Evolutionary conservation across 2,797 vertebrate species (phyloP), one percentile per base, ranked within the genome.

Genomic region (Syndactyla subalaris): DNA sequence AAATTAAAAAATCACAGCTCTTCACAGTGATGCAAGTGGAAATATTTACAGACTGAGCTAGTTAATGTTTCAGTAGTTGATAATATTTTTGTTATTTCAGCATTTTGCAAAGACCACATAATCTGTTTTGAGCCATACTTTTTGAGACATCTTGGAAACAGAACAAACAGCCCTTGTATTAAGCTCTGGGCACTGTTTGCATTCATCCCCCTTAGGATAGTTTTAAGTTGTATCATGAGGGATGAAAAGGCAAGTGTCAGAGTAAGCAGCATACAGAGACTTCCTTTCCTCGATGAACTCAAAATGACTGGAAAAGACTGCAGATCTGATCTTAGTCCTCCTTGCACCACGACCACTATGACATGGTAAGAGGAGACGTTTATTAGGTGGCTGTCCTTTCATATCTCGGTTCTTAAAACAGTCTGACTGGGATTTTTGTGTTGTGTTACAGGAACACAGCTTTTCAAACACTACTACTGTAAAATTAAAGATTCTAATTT

Each of bases 81-180:
- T 90, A 79, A 77, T 85, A 84, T 84, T 91, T 95, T 74, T 81
- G 39, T 62, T 94, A 52, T 67, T 94, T 90, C 32, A 52, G 12
- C 57, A 36, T 23, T 93, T 79, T 92, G n/a, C 65, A 74, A 93
- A 90, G 80, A 71, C 41, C 65, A 45, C 36, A n/a, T 95, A 20
- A 67, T 91, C 77, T 94, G 59, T 84, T 95, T 88, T 89, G 77
- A 89, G 11, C 48, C 22, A 10, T 90, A 48, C n/a, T 61, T 81
- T 71, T 83, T 65, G 70, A 57, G 55, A 61, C 67, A 76, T 85
- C 30, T 92, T 91, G 76, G 83, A 91, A 94, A 57, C 38, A 71
- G 88, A 94, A 87, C 86, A 95, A 91, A 59, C 54, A 89, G 29
- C 45, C 23, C 39, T 92, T 93, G 39, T 93, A 7, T 80, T 76